A percentile compares a stretch with the other conserved stretches of the same genome.
Evolutionary conservation across 2,888 invertebrate genomes (phyloP).

Genomic region (Criorhina ranunculi): DNA sequence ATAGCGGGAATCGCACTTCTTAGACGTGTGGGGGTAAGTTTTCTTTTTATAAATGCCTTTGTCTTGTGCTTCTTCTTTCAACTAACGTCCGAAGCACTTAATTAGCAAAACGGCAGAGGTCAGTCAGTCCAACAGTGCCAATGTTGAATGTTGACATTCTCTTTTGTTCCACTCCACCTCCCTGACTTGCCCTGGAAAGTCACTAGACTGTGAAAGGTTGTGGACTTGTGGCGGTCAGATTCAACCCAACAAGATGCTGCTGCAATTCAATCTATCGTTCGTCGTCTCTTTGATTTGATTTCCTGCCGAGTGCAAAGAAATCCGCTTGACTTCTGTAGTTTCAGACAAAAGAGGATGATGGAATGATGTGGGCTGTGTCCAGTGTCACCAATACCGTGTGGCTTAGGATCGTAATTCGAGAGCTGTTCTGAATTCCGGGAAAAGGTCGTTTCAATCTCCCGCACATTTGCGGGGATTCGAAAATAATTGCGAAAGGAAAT

Average conservation of each 20-base stretch:
- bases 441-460: slow-evolving; percentile 28
- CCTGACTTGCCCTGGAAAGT: slow-evolving; percentile 11
- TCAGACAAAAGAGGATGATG: slow-evolving; percentile 6
- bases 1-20: slow-evolving; percentile 13
- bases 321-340: slow-evolving; percentile 38
- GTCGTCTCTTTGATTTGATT: slow-evolving; percentile 44
- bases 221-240: slow-evolving; percentile 21
- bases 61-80: slow-evolving; percentile 23
- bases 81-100: slow-evolving; percentile 56
- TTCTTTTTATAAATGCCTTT: slow-evolving; percentile 1
- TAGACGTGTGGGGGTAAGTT: slow-evolving; percentile 62
- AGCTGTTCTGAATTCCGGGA: slow-evolving; percentile 38
- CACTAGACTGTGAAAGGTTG: slow-evolving; percentile 39
- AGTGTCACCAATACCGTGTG: not conserved
- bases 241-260: slow-evolving; percentile 7
- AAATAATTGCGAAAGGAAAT: slow-evolving; percentile 61
- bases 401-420: slow-evolving; percentile 57
- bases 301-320: slow-evolving; percentile 24
- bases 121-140: slow-evolving; percentile 22
- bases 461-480: slow-evolving; percentile 11
- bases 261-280: slow-evolving; percentile 28
- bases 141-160: slow-evolving; percentile 29
- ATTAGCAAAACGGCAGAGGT: slow-evolving; percentile 62
- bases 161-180: slow-evolving; percentile 25
- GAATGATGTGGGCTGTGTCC: not conserved